Conservation (phyloP, 2,888 invertebrate species). For the Catocala fraxini region DNA sequence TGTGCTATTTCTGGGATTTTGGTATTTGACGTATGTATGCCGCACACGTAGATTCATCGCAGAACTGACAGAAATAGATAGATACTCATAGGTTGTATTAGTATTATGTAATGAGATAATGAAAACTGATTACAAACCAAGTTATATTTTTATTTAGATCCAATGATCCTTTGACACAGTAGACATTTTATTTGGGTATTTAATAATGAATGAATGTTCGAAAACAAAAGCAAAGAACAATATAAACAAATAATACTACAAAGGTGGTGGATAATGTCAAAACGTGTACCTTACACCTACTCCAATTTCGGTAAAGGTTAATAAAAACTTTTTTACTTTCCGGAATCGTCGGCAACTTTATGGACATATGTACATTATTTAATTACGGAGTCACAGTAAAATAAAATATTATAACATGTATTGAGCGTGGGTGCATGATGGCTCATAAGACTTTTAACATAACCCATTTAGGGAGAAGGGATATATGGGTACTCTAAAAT, state of each 20-base stretch:
- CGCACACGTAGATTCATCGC: conserved; percentile 12
- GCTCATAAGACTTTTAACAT: conserved; percentile 10
- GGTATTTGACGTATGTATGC: conserved; percentile 48
- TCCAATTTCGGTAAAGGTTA: conserved; percentile 26
- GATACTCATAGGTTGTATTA: not conserved
- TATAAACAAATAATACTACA: conserved; percentile 3
- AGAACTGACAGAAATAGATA: conserved; percentile 22
- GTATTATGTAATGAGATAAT: conserved; percentile 7
- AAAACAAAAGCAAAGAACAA: conserved; percentile 1
- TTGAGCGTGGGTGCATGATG: conserved; percentile 18
- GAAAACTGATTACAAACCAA: not conserved
- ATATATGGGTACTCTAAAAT: conserved; percentile 41
- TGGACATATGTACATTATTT: conserved; percentile 7
- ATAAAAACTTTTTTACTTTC: conserved; percentile 10
- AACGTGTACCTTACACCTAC: conserved; percentile 15
- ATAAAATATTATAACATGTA: conserved; percentile 7
- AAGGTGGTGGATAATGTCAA: conserved; percentile 2
- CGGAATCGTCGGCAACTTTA: conserved; percentile 14
- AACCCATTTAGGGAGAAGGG: conserved; percentile 21
- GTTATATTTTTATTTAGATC: not conserved
- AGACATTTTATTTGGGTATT: not conserved
- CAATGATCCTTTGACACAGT: not conserved
- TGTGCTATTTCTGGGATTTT: conserved; percentile 54
- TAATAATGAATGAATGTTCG: conserved; percentile 4
- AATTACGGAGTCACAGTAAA: conserved; percentile 5